These are phyloP conservation scores for Elephantulus edwardii DNA, from an alignment of 2,113 vertebrate species.

Conservation along the genomic window DNA sequence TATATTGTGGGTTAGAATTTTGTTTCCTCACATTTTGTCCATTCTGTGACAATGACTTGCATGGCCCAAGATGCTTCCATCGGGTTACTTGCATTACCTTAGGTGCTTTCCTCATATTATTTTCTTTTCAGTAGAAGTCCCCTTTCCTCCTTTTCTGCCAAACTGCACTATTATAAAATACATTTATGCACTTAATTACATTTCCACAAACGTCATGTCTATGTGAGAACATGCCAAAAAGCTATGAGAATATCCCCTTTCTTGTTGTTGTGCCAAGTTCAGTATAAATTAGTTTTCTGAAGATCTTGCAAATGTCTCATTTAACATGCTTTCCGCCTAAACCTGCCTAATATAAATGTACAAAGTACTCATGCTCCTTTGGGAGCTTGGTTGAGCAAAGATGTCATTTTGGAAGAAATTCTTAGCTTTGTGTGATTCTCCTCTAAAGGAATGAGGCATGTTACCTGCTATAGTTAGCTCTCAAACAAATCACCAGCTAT, in stretches of 20 bases:
- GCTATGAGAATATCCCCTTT: conserved; percentile 73
- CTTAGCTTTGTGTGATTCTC: conserved; percentile 29
- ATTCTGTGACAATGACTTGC: neutral
- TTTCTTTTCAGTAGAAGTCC: neutral
- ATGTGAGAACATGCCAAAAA: conserved; percentile 74
- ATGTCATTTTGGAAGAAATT: conserved; percentile 70
- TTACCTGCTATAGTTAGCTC: conserved; percentile 44
- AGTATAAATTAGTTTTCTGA: conserved; percentile 77
- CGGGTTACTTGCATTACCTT: neutral
- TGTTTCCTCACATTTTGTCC: neutral
- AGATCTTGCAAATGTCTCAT: conserved; percentile 74
- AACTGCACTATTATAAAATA: conserved; percentile 68
- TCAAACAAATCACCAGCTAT: conserved; percentile 65
- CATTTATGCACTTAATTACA: conserved; percentile 81
- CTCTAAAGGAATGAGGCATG: conserved; percentile 25
- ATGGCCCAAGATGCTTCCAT: neutral
- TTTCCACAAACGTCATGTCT: conserved; percentile 83
- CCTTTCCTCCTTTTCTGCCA: conserved; percentile 49
- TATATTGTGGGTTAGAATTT: neutral
- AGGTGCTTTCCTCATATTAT: conserved; percentile 50
- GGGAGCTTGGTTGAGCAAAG: conserved; percentile 39
- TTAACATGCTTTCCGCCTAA: conserved; percentile 66
- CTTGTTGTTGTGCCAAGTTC: conserved; percentile 74
- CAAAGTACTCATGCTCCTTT: conserved; percentile 39
- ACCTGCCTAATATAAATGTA: conserved; percentile 28